A percentile compares a stretch with the other conserved stretches of the same genome.
Evolutionary conservation across 2,888 invertebrate genomes (phyloP).

Genomic region (Melipona bicolor): DNA sequence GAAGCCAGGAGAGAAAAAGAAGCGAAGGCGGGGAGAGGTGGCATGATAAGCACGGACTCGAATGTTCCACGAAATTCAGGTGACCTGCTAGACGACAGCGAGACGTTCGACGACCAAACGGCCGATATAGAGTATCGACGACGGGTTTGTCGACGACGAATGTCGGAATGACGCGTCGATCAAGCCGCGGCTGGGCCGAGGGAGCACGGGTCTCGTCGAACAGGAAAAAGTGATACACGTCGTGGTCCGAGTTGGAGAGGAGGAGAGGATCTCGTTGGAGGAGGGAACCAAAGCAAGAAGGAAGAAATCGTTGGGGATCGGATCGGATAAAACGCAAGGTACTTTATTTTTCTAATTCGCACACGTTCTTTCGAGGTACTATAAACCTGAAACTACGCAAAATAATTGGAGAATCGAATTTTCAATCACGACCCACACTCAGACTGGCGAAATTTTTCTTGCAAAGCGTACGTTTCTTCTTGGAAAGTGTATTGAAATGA

Average conservation of each 20-base stretch:
- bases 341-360: neutral
- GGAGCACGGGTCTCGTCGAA: conserved; percentile 62
- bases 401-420: neutral
- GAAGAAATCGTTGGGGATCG: neutral
- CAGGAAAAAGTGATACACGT: conserved; percentile 67
- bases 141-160: conserved; percentile 49
- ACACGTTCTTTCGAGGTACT: neutral
- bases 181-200: conserved; percentile 64
- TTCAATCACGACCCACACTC: no score
- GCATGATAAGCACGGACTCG: conserved; percentile 74
- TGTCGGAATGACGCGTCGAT: conserved; percentile 76
- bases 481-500: no score
- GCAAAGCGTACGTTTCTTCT: no score
- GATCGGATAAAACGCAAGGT: conserved; percentile 4
- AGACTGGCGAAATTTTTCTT: no score
- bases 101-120: conserved; percentile 21
- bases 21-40: conserved; percentile 30
- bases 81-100: conserved; percentile 53
- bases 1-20: neutral
- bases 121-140: conserved; percentile 43
- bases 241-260: conserved; percentile 31
- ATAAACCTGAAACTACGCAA: no score
- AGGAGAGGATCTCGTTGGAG: conserved; percentile 10
- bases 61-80: conserved; percentile 57
- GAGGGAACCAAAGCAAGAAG: neutral